phyloP scores from a whole-genome alignment of 2,888 invertebrate species.

The Orthonychiurus folsomi region DNA sequence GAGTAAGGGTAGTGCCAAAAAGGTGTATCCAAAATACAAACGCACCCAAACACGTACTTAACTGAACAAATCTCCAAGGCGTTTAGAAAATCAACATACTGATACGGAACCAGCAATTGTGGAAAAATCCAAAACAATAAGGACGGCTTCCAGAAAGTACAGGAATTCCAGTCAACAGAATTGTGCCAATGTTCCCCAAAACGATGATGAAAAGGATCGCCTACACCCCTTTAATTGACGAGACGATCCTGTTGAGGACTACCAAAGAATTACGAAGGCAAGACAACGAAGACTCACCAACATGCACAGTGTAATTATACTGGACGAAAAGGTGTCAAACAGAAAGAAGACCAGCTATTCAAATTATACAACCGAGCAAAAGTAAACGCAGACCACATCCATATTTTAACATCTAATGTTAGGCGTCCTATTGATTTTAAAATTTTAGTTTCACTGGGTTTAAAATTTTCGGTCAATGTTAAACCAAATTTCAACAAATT shows the following conservation, averaged over 20 bases:
- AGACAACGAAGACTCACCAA: neutral
- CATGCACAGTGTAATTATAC: neutral
- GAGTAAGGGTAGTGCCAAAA: no score
- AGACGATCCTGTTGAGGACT: neutral
- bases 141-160: neutral
- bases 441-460: neutral
- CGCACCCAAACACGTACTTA: no score
- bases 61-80: no score
- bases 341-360: neutral
- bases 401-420: neutral
- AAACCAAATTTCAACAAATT: no score
- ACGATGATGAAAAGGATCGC: neutral
- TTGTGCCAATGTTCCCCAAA: no score
- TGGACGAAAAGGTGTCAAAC: neutral
- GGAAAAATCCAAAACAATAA: neutral
- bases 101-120: no score
- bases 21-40: no score
- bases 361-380: neutral
- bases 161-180: neutral
- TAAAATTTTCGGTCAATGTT: neutral
- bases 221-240: neutral
- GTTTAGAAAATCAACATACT: no score
- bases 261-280: neutral
- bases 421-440: neutral
- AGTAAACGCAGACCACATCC: neutral